Evolutionary conservation across 2,888 invertebrate genomes (phyloP).

Genomic region (Abscondita cerata): DNA sequence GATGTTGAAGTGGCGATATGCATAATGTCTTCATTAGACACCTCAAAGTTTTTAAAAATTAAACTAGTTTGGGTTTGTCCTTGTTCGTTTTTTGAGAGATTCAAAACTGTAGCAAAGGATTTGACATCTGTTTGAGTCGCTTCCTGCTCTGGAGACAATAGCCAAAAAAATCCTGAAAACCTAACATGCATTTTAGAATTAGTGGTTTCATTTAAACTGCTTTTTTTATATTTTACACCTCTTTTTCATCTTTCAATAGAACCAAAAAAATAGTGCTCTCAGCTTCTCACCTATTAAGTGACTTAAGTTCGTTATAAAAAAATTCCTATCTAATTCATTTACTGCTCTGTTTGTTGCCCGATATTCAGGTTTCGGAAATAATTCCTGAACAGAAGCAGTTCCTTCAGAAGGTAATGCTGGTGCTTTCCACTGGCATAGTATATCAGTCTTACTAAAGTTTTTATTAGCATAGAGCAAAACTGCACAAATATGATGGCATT

Average conservation of each 20-base stretch:
- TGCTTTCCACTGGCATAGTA: slow-evolving; percentile 1
- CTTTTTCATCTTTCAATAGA: no score
- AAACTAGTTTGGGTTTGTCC: background rate
- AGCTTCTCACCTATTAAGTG: background rate
- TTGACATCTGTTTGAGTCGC: background rate
- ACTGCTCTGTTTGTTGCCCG: background rate
- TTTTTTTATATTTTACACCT: no score
- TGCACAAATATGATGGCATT: background rate
- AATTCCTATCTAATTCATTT: background rate
- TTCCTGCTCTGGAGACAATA: background rate
- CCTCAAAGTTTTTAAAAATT: background rate
- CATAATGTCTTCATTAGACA: background rate
- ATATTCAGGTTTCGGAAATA: slow-evolving; percentile 1
- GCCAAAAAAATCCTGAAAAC: background rate
- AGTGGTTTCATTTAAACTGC: background rate
- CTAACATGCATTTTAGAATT: background rate
- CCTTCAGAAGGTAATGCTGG: background rate
- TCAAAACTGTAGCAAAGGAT: background rate
- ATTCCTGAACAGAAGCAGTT: background rate
- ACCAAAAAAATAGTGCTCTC: no score
- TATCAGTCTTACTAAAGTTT: slow-evolving; percentile 3
- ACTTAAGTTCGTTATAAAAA: background rate
- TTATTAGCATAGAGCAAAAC: background rate
- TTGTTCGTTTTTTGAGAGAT: background rate
- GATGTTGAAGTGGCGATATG: background rate